phyloP scores from a whole-genome alignment of 1,140 invertebrate species.

The Eumeta japonica region DNA sequence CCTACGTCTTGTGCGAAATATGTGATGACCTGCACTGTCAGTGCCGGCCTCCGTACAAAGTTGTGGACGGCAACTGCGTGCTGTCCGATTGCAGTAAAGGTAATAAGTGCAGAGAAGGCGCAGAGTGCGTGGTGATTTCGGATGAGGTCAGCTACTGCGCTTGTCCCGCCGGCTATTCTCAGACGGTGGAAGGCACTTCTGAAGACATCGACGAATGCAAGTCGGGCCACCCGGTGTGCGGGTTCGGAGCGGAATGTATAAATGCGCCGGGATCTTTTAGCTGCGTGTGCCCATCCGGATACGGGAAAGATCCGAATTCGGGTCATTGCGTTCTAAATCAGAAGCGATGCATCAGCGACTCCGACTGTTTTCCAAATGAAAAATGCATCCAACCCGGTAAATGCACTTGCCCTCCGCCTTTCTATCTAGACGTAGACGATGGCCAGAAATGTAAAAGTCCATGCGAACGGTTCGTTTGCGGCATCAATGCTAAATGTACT shows the following conservation, averaged over 20 bases:
- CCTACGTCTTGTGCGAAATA: constrained; percentile 80
- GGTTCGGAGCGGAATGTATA: constrained; percentile 81
- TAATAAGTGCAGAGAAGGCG: constrained; percentile 75
- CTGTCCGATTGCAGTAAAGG: constrained; percentile 77
- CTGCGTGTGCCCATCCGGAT: constrained; percentile 78
- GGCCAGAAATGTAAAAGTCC: constrained; percentile 86
- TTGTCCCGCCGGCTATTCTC: constrained; percentile 78
- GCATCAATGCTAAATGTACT: constrained; percentile 89
- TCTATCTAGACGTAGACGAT: constrained; percentile 76
- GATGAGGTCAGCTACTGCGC: constrained; percentile 89
- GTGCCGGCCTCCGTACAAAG: constrained; percentile 82
- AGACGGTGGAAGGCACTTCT: constrained; percentile 73
- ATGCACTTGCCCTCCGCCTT: constrained; percentile 86
- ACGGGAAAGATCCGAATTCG: constrained; percentile 61
- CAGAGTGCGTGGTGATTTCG: constrained; percentile 84
- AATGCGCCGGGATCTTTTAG: constrained; percentile 77
- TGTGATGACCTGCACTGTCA: constrained; percentile 81
- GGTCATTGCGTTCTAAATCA: constrained; percentile 77
- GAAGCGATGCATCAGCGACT: constrained; percentile 75
- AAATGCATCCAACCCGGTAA: constrained; percentile 88
- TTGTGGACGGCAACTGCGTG: constrained; percentile 80
- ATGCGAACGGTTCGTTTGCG: constrained; percentile 83
- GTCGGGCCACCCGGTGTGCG: constrained; percentile 74
- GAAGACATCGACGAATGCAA: constrained; percentile 82
- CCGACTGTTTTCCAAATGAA: constrained; percentile 82